Evolutionary conservation across 1,140 invertebrate species (phyloP), one percentile per base, ranked within the genome.

Genomic region (Heliothis virescens): DNA sequence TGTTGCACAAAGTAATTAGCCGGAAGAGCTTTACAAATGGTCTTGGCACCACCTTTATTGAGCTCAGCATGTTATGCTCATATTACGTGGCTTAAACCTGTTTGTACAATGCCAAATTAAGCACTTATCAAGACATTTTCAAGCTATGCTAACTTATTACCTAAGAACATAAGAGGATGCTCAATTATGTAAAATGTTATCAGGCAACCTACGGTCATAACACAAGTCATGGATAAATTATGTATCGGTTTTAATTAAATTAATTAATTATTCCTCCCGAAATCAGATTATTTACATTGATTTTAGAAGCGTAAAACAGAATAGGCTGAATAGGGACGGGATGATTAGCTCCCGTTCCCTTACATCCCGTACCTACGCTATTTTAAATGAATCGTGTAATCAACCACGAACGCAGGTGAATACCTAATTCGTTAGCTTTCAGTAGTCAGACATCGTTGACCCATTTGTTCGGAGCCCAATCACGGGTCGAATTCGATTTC

Each of bases 401-500:
- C 59, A 79, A 65, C 63, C 63, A 71, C 65, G 76, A 69, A 77
- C 26, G 63, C 16, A 69, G 48, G 48, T 77, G 76, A 79, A 79
- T 71, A 71, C 65, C 76, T 72, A 69, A 75, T 82, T 82, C 67
- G 80, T 76, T 77, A 74, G 74, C 50, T 75, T 62, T 73, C 57
- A 79, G 69, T 71, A 75, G 47, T 16, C 79, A 26, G 55, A 21
- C 69, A 53, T 73, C 69, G 55, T 75, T 77, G 81, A 79, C 65
- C 79, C 52, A 74, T 79, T 81, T 74, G 76, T 74, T 78, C 78
- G 47, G 73, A 48, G 62, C 71, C 69, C 72, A 82, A 82, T 85
- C 82, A 83, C 57, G 71, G 69, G 55, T 48, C 73, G 79, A 79
- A 83, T 85, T 82, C 79, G 74, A 85, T 85, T 85, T 83, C 81